phyloP scores from a whole-genome alignment of 35 echinoderm and acorn worm species.

The Apostichopus japonicus region DNA sequence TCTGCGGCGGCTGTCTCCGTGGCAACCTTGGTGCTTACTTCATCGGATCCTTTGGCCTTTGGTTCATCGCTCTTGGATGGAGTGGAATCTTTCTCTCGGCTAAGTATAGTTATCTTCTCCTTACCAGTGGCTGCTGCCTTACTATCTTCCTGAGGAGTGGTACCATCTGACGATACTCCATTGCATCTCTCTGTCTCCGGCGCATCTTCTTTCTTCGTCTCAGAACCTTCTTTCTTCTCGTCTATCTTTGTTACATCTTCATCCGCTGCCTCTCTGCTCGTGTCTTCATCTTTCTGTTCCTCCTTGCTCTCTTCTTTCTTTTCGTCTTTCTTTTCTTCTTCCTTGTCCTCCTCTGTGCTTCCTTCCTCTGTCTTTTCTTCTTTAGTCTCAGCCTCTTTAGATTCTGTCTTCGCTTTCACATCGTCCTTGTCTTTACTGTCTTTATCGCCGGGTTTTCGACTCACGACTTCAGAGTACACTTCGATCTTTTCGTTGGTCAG shows the following conservation, averaged over 20 bases:
- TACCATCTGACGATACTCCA: neutral
- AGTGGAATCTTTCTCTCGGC: conserved; percentile 1
- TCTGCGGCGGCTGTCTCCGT: neutral
- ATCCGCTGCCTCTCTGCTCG: neutral
- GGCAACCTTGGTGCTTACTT: neutral
- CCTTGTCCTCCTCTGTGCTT: neutral
- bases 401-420: conserved; percentile 16
- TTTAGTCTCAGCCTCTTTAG: conserved; percentile 18
- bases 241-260: neutral
- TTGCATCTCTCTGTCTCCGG: neutral
- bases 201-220: neutral
- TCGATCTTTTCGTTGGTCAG: conserved; percentile 57
- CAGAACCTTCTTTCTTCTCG: neutral
- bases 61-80: neutral
- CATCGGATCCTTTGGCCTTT: neutral
- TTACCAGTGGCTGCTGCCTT: neutral
- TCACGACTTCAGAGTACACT: conserved; percentile 48
- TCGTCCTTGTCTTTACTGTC: neutral
- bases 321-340: neutral
- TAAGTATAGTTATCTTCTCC: conserved; percentile 39
- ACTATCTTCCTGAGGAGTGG: neutral
- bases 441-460: neutral
- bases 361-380: neutral
- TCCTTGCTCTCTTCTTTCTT: neutral
- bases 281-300: neutral